Evolutionary conservation across 1,140 invertebrate species (phyloP).

Genomic region (Drosophila takahashii): DNA sequence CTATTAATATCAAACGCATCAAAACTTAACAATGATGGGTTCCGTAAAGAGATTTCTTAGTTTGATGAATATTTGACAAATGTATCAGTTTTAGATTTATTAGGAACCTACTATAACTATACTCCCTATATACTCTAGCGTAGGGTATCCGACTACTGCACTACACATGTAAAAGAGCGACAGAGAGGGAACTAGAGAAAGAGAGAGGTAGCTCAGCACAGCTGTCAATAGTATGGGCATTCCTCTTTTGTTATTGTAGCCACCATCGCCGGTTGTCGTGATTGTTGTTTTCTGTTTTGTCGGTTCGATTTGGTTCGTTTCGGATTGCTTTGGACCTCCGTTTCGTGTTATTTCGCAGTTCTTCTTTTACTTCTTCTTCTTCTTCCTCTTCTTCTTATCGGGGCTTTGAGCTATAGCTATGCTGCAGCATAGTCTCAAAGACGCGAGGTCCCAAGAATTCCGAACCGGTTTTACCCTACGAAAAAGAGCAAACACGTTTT

Average conservation of each 20-base stretch:
- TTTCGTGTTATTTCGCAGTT: slow-evolving; percentile 24
- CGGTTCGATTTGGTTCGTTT: slow-evolving; percentile 19
- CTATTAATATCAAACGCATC: too few species aligned
- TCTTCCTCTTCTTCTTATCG: slow-evolving; percentile 1
- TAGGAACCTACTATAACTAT: neutral
- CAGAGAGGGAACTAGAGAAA: slow-evolving; percentile 12
- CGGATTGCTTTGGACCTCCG: slow-evolving; percentile 7
- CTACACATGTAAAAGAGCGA: slow-evolving; percentile 43
- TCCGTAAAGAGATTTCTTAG: too few species aligned
- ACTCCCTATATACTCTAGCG: neutral
- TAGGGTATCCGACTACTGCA: slow-evolving; percentile 50
- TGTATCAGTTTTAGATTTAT: too few species aligned
- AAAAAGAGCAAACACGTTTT: slow-evolving; percentile 48
- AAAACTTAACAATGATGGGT: too few species aligned
- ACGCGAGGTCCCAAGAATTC: slow-evolving; percentile 59
- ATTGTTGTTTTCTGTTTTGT: slow-evolving; percentile 45
- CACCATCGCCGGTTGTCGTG: slow-evolving; percentile 46
- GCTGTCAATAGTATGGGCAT: slow-evolving; percentile 65
- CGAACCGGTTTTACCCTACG: slow-evolving; percentile 64
- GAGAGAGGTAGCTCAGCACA: slow-evolving; percentile 31
- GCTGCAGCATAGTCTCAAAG: slow-evolving; percentile 57
- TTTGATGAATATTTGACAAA: too few species aligned
- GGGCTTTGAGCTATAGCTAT: slow-evolving; percentile 58
- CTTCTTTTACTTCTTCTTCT: slow-evolving; percentile 1
- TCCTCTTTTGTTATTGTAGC: slow-evolving; percentile 52